A percentile compares a stretch with the other conserved stretches of the same genome.
These are phyloP conservation scores for Hippocampus zosterae DNA, from an alignment of 2,113 vertebrate genomes.

Conservation along the genomic window DNA sequence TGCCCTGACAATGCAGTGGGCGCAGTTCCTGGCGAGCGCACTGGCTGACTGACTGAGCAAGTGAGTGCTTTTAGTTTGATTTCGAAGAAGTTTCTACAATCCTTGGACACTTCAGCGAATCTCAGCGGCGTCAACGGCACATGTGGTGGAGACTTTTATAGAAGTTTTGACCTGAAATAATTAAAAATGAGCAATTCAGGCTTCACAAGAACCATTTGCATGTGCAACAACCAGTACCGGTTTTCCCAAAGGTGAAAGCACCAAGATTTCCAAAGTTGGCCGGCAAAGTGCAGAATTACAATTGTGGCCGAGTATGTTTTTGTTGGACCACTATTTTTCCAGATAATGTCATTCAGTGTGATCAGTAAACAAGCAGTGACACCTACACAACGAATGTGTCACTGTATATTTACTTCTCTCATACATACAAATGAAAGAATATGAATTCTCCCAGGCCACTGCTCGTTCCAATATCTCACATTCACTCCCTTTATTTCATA, in stretches of 20 bases:
- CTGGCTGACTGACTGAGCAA: neutral
- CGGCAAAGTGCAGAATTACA: neutral
- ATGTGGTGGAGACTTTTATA: neutral
- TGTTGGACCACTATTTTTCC: neutral
- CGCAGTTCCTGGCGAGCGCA: neutral
- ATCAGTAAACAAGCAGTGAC: slow-evolving; percentile 11
- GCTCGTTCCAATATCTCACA: slow-evolving; percentile 39
- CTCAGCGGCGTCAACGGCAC: neutral
- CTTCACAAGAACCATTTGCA: neutral
- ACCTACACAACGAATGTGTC: neutral
- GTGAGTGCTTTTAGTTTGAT: neutral
- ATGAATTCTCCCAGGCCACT: slow-evolving; percentile 27
- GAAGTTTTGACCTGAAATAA: neutral
- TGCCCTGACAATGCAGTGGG: neutral
- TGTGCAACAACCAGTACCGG: neutral
- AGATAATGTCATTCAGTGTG: slow-evolving; percentile 1
- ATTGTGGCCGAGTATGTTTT: neutral
- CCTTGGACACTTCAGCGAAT: neutral
- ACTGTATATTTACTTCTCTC: slow-evolving; percentile 24
- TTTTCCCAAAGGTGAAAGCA: neutral
- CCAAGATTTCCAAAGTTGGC: neutral
- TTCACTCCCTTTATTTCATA: slow-evolving; percentile 47
- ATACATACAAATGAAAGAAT: slow-evolving; percentile 40
- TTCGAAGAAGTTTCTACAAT: neutral
- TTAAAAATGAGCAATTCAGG: neutral